Percentiles rank a stretch among this genome's conserved stretches.
Conservation (phyloP, 2,113 vertebrate species). For the Phalacrocorax pelagicus region DNA sequence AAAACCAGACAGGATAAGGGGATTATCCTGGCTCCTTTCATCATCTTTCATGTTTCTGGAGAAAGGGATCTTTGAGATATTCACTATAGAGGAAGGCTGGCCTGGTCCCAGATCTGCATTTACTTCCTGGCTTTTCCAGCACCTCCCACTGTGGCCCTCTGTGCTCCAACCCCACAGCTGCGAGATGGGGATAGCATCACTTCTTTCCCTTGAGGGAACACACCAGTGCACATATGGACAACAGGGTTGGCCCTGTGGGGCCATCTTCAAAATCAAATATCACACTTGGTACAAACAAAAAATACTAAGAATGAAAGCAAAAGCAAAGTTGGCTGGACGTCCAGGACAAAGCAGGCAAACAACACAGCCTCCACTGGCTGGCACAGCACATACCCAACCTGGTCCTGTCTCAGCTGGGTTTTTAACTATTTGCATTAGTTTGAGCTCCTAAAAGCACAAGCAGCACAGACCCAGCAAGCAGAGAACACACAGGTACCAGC, state of each 20-base stretch:
- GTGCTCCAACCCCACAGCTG: neutral
- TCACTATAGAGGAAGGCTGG: neutral
- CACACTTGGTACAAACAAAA: neutral
- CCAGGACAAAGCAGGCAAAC: neutral
- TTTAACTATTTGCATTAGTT: neutral
- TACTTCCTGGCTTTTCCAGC: neutral
- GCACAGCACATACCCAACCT: neutral
- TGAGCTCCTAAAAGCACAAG: neutral
- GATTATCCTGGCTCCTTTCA: constrained; percentile 34
- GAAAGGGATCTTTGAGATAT: constrained; percentile 8
- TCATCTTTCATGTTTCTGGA: neutral
- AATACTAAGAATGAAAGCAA: neutral
- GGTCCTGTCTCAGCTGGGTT: neutral
- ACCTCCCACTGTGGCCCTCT: neutral
- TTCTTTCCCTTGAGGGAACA: neutral
- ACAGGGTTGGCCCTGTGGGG: neutral
- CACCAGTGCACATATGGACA: neutral
- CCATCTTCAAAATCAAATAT: neutral
- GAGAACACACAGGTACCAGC: neutral
- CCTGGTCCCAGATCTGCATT: neutral
- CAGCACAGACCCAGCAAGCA: neutral
- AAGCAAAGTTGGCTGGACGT: neutral
- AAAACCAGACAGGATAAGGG: constrained; percentile 4
- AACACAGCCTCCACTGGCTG: neutral
- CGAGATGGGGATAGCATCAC: neutral